Base-by-base conservation (phyloP, 1,140 invertebrate species). In the Cylas formicarius region DNA sequence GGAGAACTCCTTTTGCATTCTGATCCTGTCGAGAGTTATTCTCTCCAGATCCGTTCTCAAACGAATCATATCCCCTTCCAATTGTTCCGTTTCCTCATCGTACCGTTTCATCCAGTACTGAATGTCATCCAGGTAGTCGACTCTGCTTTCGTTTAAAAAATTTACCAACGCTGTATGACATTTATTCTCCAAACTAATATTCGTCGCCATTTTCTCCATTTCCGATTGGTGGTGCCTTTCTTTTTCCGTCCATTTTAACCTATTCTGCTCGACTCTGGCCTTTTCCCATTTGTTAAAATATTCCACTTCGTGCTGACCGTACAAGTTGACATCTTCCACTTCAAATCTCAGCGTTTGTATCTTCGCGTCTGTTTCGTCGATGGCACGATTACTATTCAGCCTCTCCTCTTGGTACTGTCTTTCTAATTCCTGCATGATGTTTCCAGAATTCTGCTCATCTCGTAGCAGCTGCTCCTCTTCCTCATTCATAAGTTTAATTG, bases 21-120 rank as follows among this genome's bases (percentile, higher is more conserved):
- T 16, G 6, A 23, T 38, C 13, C 34, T 34, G 18, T 45, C 28
- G 10, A 42, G 38, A 2, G 19, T 39, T 4, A 50, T 44, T 27
- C 41, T 45, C 21, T 53, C 52, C 24, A 53, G 8, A 10, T 34
- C 38, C 4, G 24, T 26, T 39, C 36, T 42, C 3, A 50, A 16
- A 19, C 40, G 26, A 2, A 53, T 42, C 14, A 44, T 50, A 11
- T 50, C 46, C 2, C 18, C 34, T 31, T 53, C 46, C 21, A 17
- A 11, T 16, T 33, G 17, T 11, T 53, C 52, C 6, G 35, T 42
- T 20, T 50, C 52, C 18, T 53, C 47, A 27, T 53, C 44, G 20
- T 46, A 53, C 11, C 24, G 20, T 32, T 49, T 46, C 37, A 53
- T 45, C 52, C 52, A 53, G 9, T 38, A 40, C 16, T 49, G 38